Base-by-base conservation (phyloP, 2,888 invertebrate genomes). In the Eristalinus sepulchralis region DNA sequence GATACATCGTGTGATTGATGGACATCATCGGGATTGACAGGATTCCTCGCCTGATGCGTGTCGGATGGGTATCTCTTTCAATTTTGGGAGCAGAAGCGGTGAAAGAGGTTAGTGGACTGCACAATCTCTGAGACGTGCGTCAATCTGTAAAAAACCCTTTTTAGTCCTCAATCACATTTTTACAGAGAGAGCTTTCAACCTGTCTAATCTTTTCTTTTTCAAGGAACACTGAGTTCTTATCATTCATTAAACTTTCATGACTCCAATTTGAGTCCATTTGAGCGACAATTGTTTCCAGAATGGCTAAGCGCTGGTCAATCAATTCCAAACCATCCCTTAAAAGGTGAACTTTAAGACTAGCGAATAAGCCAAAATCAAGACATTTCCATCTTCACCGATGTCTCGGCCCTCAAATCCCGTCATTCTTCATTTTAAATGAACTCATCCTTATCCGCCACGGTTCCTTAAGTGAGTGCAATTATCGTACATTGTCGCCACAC, bases 1-100 rank as follows among this genome's bases (percentile, higher is more conserved):
- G 33, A 31, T 33, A 47, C 47, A 20, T n/a, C 47, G 31, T 31
- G 22, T 47, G 72, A 72, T 62, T 62, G 71, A 62, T 62, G 39
- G 31, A 2, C 47, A 31, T 33, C 13, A 62, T 22, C 20, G 33
- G 33, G 31, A 39, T 39, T 39, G 59, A 60, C 31, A 39, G 11
- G 4, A 47, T 27, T 34, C 22, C 34, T 57, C n/a, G 27, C 31
- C 10, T 9, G n/a, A 47, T 4, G 1, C 17, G 31, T 17, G 10
- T 5, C 5, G 47, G 9, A 4, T 24, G n/a, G 17, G 27, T 31
- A 5, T 66, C n/a, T 47, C 17, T 47, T 39, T 17, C 10, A 47
- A n/a, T n/a, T 9, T 27, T 27, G 27, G 27, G 27, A 27, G 10
- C 0, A n/a, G 17, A 64, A 27, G n/a, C n/a, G 24, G 13, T 64